These are phyloP conservation scores for Ceratina japonica DNA, from an alignment of 1,140 invertebrate species.

Conservation along the genomic window DNA sequence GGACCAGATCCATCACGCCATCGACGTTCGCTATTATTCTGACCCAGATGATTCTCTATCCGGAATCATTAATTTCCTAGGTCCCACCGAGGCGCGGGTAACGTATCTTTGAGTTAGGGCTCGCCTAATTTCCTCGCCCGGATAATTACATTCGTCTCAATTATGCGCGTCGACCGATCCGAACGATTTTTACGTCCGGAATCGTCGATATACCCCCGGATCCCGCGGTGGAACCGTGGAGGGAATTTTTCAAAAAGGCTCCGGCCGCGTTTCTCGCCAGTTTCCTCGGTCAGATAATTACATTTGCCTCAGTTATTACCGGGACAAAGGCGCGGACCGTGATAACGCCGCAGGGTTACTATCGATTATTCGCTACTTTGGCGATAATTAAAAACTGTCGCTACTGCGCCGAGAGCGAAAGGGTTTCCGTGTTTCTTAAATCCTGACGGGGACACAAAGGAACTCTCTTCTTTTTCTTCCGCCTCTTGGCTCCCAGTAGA, in stretches of 20 bases:
- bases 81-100: background rate
- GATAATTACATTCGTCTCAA: too few relatives aligned
- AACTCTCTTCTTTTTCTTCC: background rate
- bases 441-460: constrained; percentile 36
- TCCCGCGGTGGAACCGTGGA: too few relatives aligned
- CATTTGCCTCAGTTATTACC: constrained; percentile 56
- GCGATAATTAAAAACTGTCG: constrained; percentile 56
- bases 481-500: background rate
- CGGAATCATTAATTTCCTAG: too few relatives aligned
- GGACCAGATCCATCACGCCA: background rate
- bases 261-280: constrained; percentile 1
- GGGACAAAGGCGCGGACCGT: constrained; percentile 50
- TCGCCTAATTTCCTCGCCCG: too few relatives aligned
- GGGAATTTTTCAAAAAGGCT: too few relatives aligned
- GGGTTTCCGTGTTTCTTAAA: constrained; percentile 49
- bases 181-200: too few relatives aligned
- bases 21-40: background rate
- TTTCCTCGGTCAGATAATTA: constrained; percentile 50
- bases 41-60: background rate
- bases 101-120: background rate
- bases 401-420: constrained; percentile 34
- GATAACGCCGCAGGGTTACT: constrained; percentile 52
- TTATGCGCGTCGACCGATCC: too few relatives aligned
- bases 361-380: constrained; percentile 51
- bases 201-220: too few relatives aligned